Base-by-base conservation (phyloP, 2,888 invertebrate genomes). In the Apantesis nais region DNA sequence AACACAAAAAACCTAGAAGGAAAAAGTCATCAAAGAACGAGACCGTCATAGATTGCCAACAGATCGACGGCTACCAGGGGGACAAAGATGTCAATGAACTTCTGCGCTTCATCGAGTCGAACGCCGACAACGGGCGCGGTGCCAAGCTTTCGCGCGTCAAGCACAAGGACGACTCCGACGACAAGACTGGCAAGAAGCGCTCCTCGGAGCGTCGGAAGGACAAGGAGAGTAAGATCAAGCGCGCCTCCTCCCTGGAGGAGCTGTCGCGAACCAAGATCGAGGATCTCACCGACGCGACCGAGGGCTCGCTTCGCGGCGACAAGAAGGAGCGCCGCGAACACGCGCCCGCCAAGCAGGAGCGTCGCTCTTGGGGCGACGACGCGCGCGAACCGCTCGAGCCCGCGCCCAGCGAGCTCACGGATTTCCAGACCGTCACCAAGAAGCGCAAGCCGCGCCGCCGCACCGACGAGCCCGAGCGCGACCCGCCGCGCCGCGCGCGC, bases 341-440 rank as follows among this genome's bases (percentile, higher is more conserved):
- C 88, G 81, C 72, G 81, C 87, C 78, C 34, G 81, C 85, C 85
- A 90, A 92, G 86, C 87, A 88, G 76, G 96, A 96, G 87, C 95
- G 97, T 61, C 95, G 96, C 84, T 97, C 97, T 60, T 97, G 96
- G 97, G 97, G 97, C 79, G 97, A 96, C 80, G 97, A 96, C 87
- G 96, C 96, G 86, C 93, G 96, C 95, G 82, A 82, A 74, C 88
- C 92, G 76, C 89, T 87, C 66, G 88, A 70, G 25, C 65, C 79
- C 69, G 76, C 78, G 75, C 69, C 72, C 81, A 76, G 74, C 67
- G 97, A 97, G 89, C 95, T 96, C 67, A 95, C 97, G 19, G 98
- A 98, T 86, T 98, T 98, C 92, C 97, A 97, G 89, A 97, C 97
- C 67, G 98, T 98, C 68, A 97, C 97, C 72, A 98, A 98, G 88